Conservation (phyloP, 1,140 invertebrate genomes). For the Neocloeon triangulifer region DNA sequence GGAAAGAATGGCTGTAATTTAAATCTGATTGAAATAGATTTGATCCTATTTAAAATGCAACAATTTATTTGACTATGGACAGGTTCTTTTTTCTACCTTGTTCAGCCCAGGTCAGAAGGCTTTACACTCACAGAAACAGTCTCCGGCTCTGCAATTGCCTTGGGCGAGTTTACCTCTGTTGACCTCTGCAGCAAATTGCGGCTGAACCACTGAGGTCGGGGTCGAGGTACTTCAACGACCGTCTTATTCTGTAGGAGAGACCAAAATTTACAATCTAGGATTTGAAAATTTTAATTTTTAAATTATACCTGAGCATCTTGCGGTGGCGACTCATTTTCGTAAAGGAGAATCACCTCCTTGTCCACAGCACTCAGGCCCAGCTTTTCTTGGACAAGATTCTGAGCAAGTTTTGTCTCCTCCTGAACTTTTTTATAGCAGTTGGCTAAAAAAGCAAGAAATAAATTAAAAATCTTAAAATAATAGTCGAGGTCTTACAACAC, state of each 20-base stretch:
- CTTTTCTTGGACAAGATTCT: constrained; percentile 43
- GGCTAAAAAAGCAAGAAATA: too few species aligned
- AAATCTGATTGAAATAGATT: too few species aligned
- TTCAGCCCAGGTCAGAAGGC: constrained; percentile 42
- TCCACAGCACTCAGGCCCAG: constrained; percentile 47
- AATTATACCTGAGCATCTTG: too few species aligned
- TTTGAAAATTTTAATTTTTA: constrained; percentile 26
- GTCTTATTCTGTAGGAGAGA: constrained; percentile 25
- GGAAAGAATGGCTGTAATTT: too few species aligned
- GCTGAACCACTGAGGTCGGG: constrained; percentile 53
- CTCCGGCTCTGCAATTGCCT: too few species aligned
- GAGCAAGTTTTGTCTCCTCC: constrained; percentile 52
- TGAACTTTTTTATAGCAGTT: constrained; percentile 63
- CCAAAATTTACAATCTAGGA: constrained; percentile 12
- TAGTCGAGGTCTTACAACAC: constrained; percentile 40
- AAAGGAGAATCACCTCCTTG: constrained; percentile 61
- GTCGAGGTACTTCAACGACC: constrained; percentile 48
- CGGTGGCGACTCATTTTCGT: constrained; percentile 41
- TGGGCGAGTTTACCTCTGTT: constrained; percentile 34
- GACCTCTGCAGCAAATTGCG: constrained; percentile 58
- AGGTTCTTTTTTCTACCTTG: too few species aligned
- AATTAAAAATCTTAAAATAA: neutral
- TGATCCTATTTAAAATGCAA: too few species aligned
- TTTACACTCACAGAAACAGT: too few species aligned
- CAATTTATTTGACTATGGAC: too few species aligned